Base-by-base conservation (phyloP, 2,797 vertebrate genomes). In the Australoheros facetus region DNA sequence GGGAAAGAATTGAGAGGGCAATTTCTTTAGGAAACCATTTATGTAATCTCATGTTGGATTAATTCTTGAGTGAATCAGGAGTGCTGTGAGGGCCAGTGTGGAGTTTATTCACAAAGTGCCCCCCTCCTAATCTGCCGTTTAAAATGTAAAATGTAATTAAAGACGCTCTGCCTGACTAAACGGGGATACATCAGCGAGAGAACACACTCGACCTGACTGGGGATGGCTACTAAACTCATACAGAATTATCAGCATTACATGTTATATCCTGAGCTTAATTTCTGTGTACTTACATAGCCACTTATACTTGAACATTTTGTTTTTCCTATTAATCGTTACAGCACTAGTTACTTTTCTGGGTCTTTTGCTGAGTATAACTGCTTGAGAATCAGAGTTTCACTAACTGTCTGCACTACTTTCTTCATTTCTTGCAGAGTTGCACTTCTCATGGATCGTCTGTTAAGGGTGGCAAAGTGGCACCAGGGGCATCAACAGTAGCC, bases 121-220 rank as follows among this genome's bases (percentile, higher is more conserved):
- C 81, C 89, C 77, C 45, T 85, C 84, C 85, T 95, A 95, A 95
- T 95, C 93, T 92, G 88, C 89, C 82, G 86, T 92, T 94, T 92
- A 91, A 92, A 93, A 91, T 94, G 90, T 92, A 93, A 94, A 92
- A 90, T 91, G 90, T 94, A 95, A 96, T 95, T 95, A 95, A 95
- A 93, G 87, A 91, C 80, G 77, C 87, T 84, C 74, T 78, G 80
- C 56, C 75, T 53, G 58, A 77, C 75, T 85, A 54, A 83, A 76
- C 54, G 71, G 53, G 82, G 56, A 51, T 80, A 80, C 85, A 88
- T 92, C 87, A 56, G 57, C 45, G 21, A 88, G 85, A 77, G 80
- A 86, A 87, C 88, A 89, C 85, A 73, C 83, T 79, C 79, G 84
- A 80, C 77, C 70, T 85, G 83, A 83, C 84, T 78, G 72, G 73